Conservation (phyloP, 2,888 invertebrate species). For the Dorcus hopei region DNA sequence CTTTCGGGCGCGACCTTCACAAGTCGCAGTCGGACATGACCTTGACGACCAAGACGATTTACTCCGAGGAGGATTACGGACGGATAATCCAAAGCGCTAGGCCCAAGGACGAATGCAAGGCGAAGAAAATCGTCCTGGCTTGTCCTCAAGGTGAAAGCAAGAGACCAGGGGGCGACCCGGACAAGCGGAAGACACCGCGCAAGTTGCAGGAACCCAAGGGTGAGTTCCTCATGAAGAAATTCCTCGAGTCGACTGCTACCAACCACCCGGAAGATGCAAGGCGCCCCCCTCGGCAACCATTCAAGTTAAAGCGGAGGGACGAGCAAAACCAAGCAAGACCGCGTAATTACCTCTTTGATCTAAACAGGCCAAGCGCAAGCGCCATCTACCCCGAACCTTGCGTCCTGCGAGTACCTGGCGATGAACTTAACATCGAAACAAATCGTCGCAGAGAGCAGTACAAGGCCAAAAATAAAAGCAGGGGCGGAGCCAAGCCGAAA, state of each 20-base stretch:
- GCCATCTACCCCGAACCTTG: no score
- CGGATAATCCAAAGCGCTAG: slow-evolving; percentile 2
- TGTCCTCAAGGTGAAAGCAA: no score
- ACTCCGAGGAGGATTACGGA: slow-evolving; percentile 14
- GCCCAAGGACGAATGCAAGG: background rate
- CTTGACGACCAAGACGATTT: slow-evolving; percentile 21
- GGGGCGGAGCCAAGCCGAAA: background rate
- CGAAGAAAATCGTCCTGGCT: background rate
- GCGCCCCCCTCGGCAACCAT: no score
- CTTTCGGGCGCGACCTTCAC: slow-evolving; percentile 32
- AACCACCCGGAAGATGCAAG: background rate
- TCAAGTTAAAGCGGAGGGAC: background rate
- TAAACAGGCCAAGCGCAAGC: no score
- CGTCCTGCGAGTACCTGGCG: no score
- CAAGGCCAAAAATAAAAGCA: no score
- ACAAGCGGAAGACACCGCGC: background rate
- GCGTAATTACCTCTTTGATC: no score
- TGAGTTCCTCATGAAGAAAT: background rate
- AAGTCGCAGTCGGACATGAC: slow-evolving; percentile 37
- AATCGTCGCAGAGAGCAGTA: no score
- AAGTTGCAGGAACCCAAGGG: background rate
- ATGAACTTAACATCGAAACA: no score
- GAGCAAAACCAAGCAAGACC: background rate
- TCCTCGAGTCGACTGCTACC: background rate
- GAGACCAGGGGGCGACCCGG: background rate